Percentiles rank a stretch among this genome's conserved stretches.
phyloP scores from a whole-genome alignment of 2,888 invertebrate species.

The Saturnia japonica region DNA sequence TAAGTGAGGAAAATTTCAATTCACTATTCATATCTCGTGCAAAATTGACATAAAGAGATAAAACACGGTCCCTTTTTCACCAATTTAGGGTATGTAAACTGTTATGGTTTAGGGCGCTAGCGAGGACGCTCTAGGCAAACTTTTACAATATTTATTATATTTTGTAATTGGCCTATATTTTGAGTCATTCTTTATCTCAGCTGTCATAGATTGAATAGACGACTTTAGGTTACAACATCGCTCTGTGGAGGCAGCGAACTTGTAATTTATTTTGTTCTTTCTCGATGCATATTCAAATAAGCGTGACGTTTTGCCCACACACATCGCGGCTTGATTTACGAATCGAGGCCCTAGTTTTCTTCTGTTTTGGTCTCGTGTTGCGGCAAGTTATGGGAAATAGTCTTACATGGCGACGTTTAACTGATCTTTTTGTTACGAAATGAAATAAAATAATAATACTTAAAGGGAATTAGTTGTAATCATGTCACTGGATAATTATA shows the following conservation, averaged over 20 bases:
- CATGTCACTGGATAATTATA: not conserved
- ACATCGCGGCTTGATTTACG: slow-evolving; percentile 17
- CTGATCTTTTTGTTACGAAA: not conserved
- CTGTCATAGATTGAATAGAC: slow-evolving; percentile 60
- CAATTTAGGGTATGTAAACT: slow-evolving; percentile 71
- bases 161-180: slow-evolving; percentile 75
- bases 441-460: not conserved
- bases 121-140: slow-evolving; percentile 55
- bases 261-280: slow-evolving; percentile 45
- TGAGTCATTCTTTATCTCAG: slow-evolving; percentile 48
- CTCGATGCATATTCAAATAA: slow-evolving; percentile 46
- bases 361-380: slow-evolving; percentile 7
- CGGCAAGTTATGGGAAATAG: slow-evolving; percentile 14
- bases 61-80: slow-evolving; percentile 60
- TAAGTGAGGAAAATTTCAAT: slow-evolving; percentile 32
- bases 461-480: not conserved
- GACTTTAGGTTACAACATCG: slow-evolving; percentile 52
- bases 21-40: slow-evolving; percentile 40
- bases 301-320: slow-evolving; percentile 37
- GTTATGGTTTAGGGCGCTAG: slow-evolving; percentile 64
- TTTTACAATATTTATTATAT: slow-evolving; percentile 77
- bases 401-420: slow-evolving; percentile 7
- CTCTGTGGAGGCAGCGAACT: slow-evolving; percentile 31
- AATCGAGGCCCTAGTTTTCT: slow-evolving; percentile 5
- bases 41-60: slow-evolving; percentile 69